A percentile compares a stretch with the other conserved stretches of the same genome.
These are phyloP conservation scores for Mormyrus hasselquistii DNA, from an alignment of 2,797 vertebrate species.

Conservation along the genomic window DNA sequence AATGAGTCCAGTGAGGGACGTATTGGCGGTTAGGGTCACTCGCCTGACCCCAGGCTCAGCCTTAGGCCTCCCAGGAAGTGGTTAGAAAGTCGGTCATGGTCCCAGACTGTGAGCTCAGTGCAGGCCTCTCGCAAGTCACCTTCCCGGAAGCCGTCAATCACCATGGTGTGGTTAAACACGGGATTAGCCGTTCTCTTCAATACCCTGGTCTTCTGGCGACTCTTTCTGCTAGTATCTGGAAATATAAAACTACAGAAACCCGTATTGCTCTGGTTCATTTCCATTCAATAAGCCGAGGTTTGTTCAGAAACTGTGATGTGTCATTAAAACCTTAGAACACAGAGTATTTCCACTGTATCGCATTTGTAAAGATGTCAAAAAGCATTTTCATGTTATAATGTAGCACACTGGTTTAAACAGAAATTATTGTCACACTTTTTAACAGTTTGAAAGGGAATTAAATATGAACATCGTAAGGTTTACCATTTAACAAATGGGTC, in stretches of 20 bases:
- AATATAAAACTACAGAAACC: conserved; percentile 73
- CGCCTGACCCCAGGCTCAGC: conserved; percentile 83
- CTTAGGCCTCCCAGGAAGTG: conserved; percentile 85
- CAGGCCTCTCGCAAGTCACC: conserved; percentile 84
- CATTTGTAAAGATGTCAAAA: neutral
- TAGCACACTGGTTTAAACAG: neutral
- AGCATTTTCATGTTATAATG: neutral
- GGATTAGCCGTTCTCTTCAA: conserved; percentile 76
- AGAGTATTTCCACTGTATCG: neutral
- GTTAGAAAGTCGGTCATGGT: conserved; percentile 81
- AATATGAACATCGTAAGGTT: neutral
- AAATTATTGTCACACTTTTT: neutral
- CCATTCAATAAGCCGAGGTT: neutral
- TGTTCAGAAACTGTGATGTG: neutral
- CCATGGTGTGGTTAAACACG: conserved; percentile 94
- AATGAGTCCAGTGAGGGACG: neutral
- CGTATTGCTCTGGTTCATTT: neutral
- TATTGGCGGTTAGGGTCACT: neutral
- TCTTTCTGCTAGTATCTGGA: conserved; percentile 91
- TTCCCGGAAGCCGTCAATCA: conserved; percentile 86
- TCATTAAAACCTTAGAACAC: neutral
- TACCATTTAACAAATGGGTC: conserved; percentile 95
- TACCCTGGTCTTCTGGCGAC: conserved; percentile 88
- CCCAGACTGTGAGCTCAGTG: conserved; percentile 90
- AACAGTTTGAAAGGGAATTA: neutral